A percentile compares a stretch with the other conserved stretches of the same genome.
Conservation (phyloP, 2,797 vertebrate genomes). For the Acridotheres tristis region DNA sequence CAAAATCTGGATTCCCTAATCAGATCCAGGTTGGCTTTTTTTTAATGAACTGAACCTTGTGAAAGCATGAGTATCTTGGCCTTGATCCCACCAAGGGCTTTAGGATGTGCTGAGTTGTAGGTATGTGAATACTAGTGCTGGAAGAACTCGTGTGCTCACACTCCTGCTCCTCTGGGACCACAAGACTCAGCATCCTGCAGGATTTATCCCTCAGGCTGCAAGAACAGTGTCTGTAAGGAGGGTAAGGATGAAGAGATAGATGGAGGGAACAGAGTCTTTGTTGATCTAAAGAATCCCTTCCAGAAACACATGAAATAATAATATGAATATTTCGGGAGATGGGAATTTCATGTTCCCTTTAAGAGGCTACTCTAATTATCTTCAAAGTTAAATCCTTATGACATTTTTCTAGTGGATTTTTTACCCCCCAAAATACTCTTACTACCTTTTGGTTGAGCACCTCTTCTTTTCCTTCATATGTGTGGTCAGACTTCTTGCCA, state of each 20-base stretch:
- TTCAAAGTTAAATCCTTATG: neutral
- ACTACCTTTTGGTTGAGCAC: neutral
- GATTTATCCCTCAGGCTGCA: neutral
- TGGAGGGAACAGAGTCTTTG: neutral
- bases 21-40: neutral
- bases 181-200: neutral
- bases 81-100: neutral
- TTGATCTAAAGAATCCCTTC: neutral
- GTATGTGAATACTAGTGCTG: neutral
- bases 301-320: neutral
- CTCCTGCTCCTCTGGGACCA: neutral
- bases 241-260: neutral
- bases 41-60: constrained; percentile 24
- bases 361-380: neutral
- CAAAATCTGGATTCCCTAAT: constrained; percentile 24
- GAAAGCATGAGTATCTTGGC: neutral
- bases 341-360: neutral
- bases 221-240: neutral
- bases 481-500: neutral
- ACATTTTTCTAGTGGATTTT: neutral
- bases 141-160: neutral
- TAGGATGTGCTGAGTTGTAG: constrained; percentile 9
- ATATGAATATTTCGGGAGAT: neutral
- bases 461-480: neutral
- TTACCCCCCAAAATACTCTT: accelerated